phyloP scores from a whole-genome alignment of 2,888 invertebrate species.

The Lysandra bellargus region DNA sequence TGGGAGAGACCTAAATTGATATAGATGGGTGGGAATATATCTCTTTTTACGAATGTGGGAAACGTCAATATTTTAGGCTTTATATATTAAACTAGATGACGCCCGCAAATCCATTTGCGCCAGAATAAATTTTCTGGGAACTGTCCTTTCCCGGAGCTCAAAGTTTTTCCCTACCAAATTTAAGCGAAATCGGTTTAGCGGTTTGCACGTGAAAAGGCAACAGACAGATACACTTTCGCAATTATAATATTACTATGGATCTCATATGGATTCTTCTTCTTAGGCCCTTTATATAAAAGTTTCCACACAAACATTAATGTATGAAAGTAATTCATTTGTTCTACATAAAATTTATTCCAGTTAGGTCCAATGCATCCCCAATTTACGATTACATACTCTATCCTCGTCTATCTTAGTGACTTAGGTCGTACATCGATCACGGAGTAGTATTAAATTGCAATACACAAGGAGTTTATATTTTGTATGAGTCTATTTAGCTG shows the following conservation, averaged over 20 bases:
- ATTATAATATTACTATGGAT: not conserved
- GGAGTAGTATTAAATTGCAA: not conserved
- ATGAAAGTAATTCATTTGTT: not conserved
- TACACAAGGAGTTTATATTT: not conserved
- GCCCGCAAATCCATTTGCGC: not conserved
- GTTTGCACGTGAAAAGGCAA: too few relatives aligned
- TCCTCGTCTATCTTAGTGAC: constrained; percentile 7
- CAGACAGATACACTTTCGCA: too few relatives aligned
- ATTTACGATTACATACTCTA: not conserved
- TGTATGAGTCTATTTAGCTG: not conserved
- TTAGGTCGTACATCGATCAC: constrained; percentile 13
- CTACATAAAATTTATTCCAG: not conserved
- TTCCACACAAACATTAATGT: not conserved
- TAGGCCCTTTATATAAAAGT: not conserved
- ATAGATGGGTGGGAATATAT: constrained; percentile 18
- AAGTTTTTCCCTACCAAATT: too few relatives aligned
- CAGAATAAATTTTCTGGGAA: not conserved
- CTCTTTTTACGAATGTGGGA: constrained; percentile 2
- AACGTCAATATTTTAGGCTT: constrained; percentile 8
- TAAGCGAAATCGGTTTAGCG: too few relatives aligned
- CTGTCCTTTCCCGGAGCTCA: too few relatives aligned
- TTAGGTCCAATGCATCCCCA: not conserved
- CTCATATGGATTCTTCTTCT: not conserved
- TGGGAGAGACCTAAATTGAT: constrained; percentile 31
- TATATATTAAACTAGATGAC: not conserved